Evolutionary conservation across 1,140 invertebrate species (phyloP).

Genomic region (Papilio helenus): DNA sequence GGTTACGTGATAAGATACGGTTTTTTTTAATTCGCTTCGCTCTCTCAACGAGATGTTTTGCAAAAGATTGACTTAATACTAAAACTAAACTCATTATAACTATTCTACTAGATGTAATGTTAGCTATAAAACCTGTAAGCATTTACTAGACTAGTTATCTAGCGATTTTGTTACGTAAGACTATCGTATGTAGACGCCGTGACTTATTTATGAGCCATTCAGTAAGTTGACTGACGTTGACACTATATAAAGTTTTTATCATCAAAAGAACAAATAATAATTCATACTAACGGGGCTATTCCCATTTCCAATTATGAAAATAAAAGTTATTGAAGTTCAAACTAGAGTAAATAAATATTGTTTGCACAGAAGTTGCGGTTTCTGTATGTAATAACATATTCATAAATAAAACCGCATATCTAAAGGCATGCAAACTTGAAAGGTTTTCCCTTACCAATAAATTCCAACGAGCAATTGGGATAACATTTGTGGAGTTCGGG

Average conservation of each 20-base stretch:
- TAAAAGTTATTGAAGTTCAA: not conserved
- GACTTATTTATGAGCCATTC: not conserved
- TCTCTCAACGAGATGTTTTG: not conserved
- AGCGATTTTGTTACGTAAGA: constrained; percentile 21
- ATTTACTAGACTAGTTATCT: not conserved
- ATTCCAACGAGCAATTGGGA: constrained; percentile 54
- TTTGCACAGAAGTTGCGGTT: constrained; percentile 15
- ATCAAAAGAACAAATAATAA: not conserved
- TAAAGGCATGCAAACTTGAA: not conserved
- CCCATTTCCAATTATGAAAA: not conserved
- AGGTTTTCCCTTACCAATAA: constrained; percentile 36
- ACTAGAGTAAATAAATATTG: not conserved
- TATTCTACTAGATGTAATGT: not conserved
- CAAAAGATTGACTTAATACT: not conserved
- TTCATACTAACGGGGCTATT: not conserved
- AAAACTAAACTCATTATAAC: not conserved
- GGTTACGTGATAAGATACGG: not conserved
- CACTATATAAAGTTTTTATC: too few species aligned
- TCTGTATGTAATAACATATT: not conserved
- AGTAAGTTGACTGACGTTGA: not conserved
- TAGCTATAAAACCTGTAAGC: not conserved
- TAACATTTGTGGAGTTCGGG: constrained; percentile 52
- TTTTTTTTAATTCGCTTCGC: not conserved
- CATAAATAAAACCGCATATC: not conserved
- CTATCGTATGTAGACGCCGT: not conserved